Evolutionary conservation across 2,797 vertebrate species (phyloP).

Genomic region (Coccyzus lansbergi): DNA sequence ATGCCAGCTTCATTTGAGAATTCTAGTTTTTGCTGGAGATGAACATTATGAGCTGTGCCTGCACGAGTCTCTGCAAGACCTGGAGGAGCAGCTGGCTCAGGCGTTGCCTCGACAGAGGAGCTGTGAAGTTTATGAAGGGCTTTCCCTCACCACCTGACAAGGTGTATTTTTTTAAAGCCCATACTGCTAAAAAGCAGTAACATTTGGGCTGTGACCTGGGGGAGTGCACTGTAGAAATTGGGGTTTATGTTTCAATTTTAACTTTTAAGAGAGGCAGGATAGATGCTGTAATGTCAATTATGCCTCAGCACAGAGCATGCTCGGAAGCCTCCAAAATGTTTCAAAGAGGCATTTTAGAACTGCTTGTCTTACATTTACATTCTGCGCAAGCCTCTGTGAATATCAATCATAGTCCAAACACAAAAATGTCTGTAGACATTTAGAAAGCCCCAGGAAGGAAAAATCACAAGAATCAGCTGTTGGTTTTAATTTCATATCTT

Average conservation of each 20-base stretch:
- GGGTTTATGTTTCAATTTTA: neutral
- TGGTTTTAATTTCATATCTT: neutral
- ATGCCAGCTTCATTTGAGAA: neutral
- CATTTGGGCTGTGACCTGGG: neutral
- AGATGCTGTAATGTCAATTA: neutral
- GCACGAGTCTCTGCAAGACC: fast-evolving
- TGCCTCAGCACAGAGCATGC: neutral
- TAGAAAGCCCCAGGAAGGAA: neutral
- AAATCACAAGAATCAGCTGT: neutral
- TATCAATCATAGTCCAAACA: neutral
- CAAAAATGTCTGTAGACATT: neutral
- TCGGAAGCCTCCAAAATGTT: neutral
- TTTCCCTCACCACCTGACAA: neutral
- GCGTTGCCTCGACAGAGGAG: neutral
- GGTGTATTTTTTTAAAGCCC: neutral
- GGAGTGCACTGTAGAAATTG: fast-evolving
- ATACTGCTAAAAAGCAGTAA: fast-evolving
- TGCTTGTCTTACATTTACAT: neutral
- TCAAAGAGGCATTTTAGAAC: neutral
- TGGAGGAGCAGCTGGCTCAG: neutral
- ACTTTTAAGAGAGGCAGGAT: neutral
- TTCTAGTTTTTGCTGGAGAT: neutral
- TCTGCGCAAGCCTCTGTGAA: neutral
- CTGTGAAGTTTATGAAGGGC: neutral
- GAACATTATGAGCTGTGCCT: neutral